Conservation (phyloP, 2,113 vertebrate species). For the Eulemur macaco region DNA sequence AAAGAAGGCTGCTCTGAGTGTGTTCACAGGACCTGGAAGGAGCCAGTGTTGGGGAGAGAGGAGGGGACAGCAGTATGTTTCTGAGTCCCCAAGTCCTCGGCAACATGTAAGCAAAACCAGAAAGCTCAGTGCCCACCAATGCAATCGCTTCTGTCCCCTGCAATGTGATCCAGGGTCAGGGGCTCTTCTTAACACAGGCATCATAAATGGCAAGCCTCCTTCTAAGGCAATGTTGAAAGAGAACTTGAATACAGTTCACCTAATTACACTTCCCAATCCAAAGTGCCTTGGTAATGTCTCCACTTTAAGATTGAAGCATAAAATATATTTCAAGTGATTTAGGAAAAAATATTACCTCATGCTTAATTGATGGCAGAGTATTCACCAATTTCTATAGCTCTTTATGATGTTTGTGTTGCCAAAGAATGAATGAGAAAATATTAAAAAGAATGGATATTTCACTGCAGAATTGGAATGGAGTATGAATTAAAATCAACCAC, state of each 20-base stretch:
- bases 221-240: background rate
- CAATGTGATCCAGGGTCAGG: too few relatives aligned
- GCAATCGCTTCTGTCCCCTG: background rate
- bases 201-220: background rate
- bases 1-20: background rate
- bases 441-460: background rate
- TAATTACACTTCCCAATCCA: background rate
- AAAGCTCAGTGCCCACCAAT: background rate
- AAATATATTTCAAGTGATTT: background rate
- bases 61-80: background rate
- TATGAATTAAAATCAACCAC: constrained; percentile 18
- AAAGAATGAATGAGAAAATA: constrained; percentile 29
- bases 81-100: background rate
- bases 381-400: constrained; percentile 94
- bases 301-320: background rate
- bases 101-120: background rate
- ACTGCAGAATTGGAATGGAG: background rate
- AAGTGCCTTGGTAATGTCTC: background rate
- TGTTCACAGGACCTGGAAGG: background rate
- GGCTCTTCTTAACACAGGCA: background rate
- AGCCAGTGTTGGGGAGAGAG: background rate
- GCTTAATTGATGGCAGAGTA: constrained; percentile 91
- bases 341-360: constrained; percentile 87
- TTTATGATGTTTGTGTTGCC: constrained; percentile 91
- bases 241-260: background rate